phyloP scores from a whole-genome alignment of 2,888 invertebrate genomes.

The Drosophila basisetae region DNA sequence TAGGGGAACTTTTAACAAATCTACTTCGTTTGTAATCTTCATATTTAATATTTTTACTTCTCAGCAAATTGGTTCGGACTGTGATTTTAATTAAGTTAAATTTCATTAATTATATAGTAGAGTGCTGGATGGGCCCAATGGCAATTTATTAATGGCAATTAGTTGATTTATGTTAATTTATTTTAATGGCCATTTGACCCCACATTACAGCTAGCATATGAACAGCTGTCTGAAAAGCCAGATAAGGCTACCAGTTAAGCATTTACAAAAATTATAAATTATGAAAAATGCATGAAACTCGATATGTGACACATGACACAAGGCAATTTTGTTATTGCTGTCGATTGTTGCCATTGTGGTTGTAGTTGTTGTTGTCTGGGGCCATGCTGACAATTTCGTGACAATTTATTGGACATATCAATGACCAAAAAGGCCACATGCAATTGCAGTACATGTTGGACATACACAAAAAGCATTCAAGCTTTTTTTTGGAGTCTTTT shows the following conservation, averaged over 20 bases:
- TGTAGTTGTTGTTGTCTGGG: slow-evolving; percentile 12
- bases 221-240: slow-evolving; percentile 3
- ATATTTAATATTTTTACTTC: not conserved
- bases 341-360: slow-evolving; percentile 7
- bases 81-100: slow-evolving; percentile 63
- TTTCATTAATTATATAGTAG: slow-evolving; percentile 60
- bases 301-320: slow-evolving; percentile 53
- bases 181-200: slow-evolving; percentile 52
- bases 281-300: slow-evolving; percentile 44
- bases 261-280: slow-evolving; percentile 27
- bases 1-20: not conserved
- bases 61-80: slow-evolving; percentile 3
- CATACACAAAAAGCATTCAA: slow-evolving; percentile 40
- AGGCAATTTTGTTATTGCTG: slow-evolving; percentile 27
- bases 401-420: slow-evolving; percentile 78
- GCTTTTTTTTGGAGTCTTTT: slow-evolving; percentile 9
- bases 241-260: slow-evolving; percentile 8
- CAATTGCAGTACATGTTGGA: slow-evolving; percentile 63
- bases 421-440: slow-evolving; percentile 66
- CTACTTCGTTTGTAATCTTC: not conserved
- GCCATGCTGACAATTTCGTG: slow-evolving; percentile 65
- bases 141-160: slow-evolving; percentile 65
- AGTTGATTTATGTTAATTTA: slow-evolving; percentile 63
- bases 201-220: slow-evolving; percentile 32
- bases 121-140: slow-evolving; percentile 44